Percentiles rank a stretch among this genome's conserved stretches.
Evolutionary conservation across 2,113 vertebrate species (phyloP).

Genomic region (Chrysochloris asiatica): DNA sequence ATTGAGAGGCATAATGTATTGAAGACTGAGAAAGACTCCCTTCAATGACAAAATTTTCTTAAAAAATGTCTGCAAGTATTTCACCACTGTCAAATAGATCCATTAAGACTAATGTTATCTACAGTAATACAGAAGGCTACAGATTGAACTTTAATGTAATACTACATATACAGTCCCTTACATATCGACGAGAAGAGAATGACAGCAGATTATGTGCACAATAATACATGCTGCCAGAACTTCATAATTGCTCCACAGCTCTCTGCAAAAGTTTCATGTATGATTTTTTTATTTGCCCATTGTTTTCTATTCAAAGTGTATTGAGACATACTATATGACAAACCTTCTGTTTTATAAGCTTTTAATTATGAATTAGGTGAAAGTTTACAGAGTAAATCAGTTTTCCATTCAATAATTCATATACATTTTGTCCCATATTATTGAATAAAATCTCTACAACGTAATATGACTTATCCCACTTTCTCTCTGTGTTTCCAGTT

Average conservation of each 20-base stretch:
- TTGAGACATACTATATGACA: not conserved
- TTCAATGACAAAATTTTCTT: constrained; percentile 74
- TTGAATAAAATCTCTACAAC: no score
- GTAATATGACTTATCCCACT: no score
- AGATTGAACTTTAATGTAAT: constrained; percentile 55
- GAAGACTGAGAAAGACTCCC: constrained; percentile 75
- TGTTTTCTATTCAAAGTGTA: not conserved
- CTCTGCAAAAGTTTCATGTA: not conserved
- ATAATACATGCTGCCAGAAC: not conserved
- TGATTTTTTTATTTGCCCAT: not conserved
- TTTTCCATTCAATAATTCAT: no score
- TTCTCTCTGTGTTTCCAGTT: no score
- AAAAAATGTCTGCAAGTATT: constrained; percentile 75
- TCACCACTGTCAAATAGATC: constrained; percentile 61
- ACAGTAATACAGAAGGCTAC: constrained; percentile 50
- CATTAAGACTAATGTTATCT: constrained; percentile 72
- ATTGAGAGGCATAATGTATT: constrained; percentile 70
- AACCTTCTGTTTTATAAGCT: not conserved
- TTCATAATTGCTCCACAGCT: not conserved
- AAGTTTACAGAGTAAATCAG: no score
- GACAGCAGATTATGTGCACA: not conserved
- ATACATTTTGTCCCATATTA: no score
- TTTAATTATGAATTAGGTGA: no score
- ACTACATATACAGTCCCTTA: not conserved
- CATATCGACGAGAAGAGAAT: constrained; percentile 16